Conservation (phyloP, 2,113 vertebrate species). For the Odontophorus gujanensis region DNA sequence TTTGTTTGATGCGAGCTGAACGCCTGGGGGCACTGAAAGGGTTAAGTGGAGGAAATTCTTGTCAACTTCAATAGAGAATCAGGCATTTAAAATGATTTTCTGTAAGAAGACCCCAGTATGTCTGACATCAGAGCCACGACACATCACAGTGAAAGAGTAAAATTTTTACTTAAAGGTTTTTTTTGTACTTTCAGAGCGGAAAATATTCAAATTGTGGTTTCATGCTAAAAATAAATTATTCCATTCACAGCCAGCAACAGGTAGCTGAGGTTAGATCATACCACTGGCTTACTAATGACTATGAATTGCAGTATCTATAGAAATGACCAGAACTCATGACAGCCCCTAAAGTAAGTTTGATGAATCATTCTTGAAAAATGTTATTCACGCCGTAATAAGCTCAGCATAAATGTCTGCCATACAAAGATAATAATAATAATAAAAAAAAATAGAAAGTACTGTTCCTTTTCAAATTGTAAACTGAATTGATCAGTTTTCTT, state of each 20-base stretch:
- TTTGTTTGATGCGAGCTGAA: constrained; percentile 45
- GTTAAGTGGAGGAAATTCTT: constrained; percentile 65
- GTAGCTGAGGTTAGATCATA: constrained; percentile 58
- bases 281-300: constrained; percentile 49
- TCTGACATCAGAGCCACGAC: constrained; percentile 52
- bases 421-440: no score
- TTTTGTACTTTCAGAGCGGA: constrained; percentile 59
- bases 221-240: constrained; percentile 58
- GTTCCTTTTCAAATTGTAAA: not conserved
- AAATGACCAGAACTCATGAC: constrained; percentile 59
- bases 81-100: constrained; percentile 53
- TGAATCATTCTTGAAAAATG: constrained; percentile 67
- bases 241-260: constrained; percentile 69
- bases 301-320: constrained; percentile 62
- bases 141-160: constrained; percentile 37
- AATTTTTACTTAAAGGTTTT: constrained; percentile 54
- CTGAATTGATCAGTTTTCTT: not conserved
- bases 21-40: not conserved
- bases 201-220: constrained; percentile 68
- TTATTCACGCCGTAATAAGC: not conserved
- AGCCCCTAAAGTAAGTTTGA: constrained; percentile 50
- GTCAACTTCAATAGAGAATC: constrained; percentile 52
- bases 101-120: constrained; percentile 33
- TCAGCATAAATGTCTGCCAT: not conserved
- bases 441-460: not conserved